A percentile compares a stretch with the other conserved stretches of the same genome.
Conservation (phyloP, 1,140 invertebrate genomes). For the Rhyacophila brunnea region DNA sequence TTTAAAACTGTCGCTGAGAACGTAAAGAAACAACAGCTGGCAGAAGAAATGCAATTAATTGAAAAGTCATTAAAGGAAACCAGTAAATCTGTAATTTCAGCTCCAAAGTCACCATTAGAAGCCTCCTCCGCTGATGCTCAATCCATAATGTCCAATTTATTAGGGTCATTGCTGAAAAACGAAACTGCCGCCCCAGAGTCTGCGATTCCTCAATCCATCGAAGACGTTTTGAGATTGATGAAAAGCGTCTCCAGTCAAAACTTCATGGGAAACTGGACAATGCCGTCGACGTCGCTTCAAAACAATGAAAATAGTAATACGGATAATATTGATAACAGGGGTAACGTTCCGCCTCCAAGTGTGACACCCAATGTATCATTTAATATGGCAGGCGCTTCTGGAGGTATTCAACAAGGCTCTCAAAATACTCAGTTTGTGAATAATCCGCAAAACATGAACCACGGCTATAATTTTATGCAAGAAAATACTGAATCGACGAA, state of each 20-base stretch:
- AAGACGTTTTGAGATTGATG: conserved; percentile 8
- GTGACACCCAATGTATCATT: too few species aligned
- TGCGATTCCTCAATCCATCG: conserved; percentile 3
- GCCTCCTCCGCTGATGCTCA: conserved; percentile 3
- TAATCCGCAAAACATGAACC: too few species aligned
- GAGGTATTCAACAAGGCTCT: too few species aligned
- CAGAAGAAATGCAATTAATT: conserved; percentile 28
- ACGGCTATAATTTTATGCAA: too few species aligned
- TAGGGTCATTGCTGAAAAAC: conserved; percentile 12
- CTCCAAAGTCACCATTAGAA: background rate
- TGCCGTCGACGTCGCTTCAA: too few species aligned
- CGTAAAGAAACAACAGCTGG: conserved; percentile 29
- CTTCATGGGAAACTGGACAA: too few species aligned
- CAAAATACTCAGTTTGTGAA: too few species aligned
- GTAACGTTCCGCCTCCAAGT: too few species aligned
- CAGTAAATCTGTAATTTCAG: background rate
- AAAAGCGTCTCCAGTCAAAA: background rate
- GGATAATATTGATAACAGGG: too few species aligned
- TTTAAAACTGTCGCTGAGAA: conserved; percentile 31
- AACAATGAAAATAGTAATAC: too few species aligned
- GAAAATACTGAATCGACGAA: too few species aligned
- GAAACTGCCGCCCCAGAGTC: background rate
- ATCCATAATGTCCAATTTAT: conserved; percentile 16
- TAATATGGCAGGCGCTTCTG: too few species aligned
- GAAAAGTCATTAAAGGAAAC: conserved; percentile 21